Conservation (phyloP, 1,140 invertebrate genomes). For the Apis cerana region DNA sequence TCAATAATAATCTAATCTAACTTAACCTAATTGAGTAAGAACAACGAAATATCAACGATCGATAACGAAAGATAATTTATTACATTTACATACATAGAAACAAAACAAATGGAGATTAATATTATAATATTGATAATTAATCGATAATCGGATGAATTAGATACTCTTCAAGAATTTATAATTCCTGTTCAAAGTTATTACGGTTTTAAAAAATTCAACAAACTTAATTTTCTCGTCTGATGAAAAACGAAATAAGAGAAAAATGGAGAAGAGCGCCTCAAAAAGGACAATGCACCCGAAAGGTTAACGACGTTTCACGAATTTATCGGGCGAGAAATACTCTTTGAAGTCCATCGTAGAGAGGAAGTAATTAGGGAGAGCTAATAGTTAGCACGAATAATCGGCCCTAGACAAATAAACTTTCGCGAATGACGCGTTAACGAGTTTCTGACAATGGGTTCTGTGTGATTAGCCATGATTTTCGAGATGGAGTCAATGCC, state of each 20-base stretch:
- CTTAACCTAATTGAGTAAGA: no score
- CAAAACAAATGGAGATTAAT: not conserved
- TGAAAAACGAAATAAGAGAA: not conserved
- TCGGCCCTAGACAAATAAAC: conserved; percentile 22
- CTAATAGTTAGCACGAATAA: conserved; percentile 13
- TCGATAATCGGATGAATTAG: conserved; percentile 1
- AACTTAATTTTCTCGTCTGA: conserved; percentile 1
- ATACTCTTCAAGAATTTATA: not conserved
- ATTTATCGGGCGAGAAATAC: conserved; percentile 15
- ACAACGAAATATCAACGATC: not conserved
- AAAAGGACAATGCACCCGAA: conserved; percentile 7
- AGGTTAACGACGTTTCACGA: conserved; percentile 17
- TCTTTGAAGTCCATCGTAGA: conserved; percentile 21
- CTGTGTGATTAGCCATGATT: conserved; percentile 12
- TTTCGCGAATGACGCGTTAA: conserved; percentile 29
- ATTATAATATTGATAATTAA: not conserved
- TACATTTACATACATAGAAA: not conserved
- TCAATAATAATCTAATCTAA: no score
- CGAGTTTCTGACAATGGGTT: not conserved
- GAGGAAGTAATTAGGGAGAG: conserved; percentile 4
- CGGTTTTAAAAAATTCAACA: not conserved
- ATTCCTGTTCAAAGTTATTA: not conserved
- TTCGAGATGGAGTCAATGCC: conserved; percentile 34
- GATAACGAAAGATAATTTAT: not conserved
- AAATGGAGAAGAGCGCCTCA: not conserved